A percentile compares a stretch with the other conserved stretches of the same genome.
These are phyloP conservation scores for Stercorarius parasiticus DNA, from an alignment of 2,113 vertebrate genomes.

Conservation along the genomic window DNA sequence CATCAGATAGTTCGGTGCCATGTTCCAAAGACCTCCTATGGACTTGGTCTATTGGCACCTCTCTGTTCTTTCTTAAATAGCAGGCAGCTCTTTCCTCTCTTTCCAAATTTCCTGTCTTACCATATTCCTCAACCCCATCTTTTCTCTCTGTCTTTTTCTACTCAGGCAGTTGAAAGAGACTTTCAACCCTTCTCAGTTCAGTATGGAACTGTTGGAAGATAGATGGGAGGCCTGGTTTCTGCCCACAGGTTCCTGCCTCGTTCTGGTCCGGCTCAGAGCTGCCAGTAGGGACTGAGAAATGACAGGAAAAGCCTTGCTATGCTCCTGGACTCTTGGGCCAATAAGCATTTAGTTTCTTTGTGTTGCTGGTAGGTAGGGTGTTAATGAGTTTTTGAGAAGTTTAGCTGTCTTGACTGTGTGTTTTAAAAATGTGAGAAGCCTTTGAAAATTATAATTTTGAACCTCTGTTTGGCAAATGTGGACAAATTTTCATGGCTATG, in stretches of 20 bases:
- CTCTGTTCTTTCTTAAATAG: background rate
- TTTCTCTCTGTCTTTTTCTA: background rate
- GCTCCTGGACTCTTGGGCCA: background rate
- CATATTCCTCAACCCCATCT: background rate
- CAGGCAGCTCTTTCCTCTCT: background rate
- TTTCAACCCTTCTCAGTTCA: background rate
- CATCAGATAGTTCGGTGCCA: background rate
- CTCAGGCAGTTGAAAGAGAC: rapidly evolving
- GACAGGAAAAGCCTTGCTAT: background rate
- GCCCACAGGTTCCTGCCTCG: background rate
- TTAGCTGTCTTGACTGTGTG: background rate
- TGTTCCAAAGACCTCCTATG: background rate
- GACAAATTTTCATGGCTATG: background rate
- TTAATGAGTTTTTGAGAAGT: background rate
- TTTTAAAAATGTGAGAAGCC: background rate
- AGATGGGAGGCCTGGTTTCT: background rate
- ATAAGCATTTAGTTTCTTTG: background rate
- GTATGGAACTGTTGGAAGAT: background rate
- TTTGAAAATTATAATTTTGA: background rate
- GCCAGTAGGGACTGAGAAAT: background rate
- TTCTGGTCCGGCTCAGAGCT: background rate
- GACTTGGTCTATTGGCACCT: background rate
- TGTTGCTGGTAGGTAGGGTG: background rate
- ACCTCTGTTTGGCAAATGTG: background rate
- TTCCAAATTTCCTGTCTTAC: background rate